Percentiles rank a stretch among this genome's conserved stretches.
Conservation (phyloP, 2,888 invertebrate species). For the Rhogogaster chlorosoma region DNA sequence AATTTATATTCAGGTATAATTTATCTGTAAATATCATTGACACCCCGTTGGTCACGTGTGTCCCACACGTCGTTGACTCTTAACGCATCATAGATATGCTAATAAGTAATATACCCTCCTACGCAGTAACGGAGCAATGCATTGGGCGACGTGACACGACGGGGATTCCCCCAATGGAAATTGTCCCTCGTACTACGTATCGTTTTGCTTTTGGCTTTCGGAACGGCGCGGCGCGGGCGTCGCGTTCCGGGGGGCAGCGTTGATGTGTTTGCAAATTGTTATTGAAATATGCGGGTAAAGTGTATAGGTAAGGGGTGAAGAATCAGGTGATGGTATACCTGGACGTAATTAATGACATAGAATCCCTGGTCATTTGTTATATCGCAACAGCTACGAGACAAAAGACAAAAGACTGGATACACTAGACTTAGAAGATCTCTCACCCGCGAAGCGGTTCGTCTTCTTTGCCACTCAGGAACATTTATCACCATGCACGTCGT, state of each 20-base stretch:
- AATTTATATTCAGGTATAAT: background rate
- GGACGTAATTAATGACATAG: slow-evolving; percentile 38
- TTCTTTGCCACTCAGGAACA: slow-evolving; percentile 63
- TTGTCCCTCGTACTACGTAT: background rate
- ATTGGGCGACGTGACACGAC: slow-evolving; percentile 12
- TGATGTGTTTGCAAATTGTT: slow-evolving; percentile 44
- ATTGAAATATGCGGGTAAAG: background rate
- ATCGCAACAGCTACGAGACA: slow-evolving; percentile 38
- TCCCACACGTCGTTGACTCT: slow-evolving; percentile 36
- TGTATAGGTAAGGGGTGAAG: background rate
- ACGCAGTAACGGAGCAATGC: background rate
- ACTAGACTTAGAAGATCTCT: slow-evolving; percentile 52
- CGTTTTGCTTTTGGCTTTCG: slow-evolving; percentile 25
- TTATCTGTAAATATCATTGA: background rate
- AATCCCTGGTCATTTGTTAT: slow-evolving; percentile 32
- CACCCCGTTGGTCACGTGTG: slow-evolving; percentile 27
- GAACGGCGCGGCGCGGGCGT: background rate
- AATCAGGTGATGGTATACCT: slow-evolving; percentile 17
- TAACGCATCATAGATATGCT: slow-evolving; percentile 43
- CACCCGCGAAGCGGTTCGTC: slow-evolving; percentile 66
- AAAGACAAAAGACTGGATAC: slow-evolving; percentile 45
- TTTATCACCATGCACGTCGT: slow-evolving; percentile 63
- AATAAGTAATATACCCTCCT: background rate
- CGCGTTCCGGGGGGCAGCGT: background rate
- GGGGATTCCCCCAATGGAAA: slow-evolving; percentile 38